phyloP scores from a whole-genome alignment of 2,888 invertebrate species.

The Bellardia pandia region DNA sequence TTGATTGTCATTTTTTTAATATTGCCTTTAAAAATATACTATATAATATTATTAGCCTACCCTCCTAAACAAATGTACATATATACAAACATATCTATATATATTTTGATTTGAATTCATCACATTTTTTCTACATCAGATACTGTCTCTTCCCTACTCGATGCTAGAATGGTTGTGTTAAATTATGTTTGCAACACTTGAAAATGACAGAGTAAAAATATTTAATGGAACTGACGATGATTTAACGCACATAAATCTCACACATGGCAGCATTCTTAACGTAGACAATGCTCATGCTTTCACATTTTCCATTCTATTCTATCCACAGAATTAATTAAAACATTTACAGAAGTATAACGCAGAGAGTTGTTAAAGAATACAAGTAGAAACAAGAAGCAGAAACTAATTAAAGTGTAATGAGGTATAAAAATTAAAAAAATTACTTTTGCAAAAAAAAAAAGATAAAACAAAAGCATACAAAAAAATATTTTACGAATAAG shows the following conservation, averaged over 20 bases:
- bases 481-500: background rate
- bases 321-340: background rate
- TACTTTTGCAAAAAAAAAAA: slow-evolving; percentile 2
- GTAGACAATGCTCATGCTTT: background rate
- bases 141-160: background rate
- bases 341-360: background rate
- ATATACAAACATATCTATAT: no score
- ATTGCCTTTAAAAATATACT: no score
- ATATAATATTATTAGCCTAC: background rate
- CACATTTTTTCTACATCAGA: background rate
- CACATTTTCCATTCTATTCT: slow-evolving; percentile 9
- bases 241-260: slow-evolving; percentile 37
- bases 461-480: background rate
- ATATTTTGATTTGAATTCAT: background rate
- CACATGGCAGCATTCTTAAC: slow-evolving; percentile 1
- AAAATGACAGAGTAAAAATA: slow-evolving; percentile 56
- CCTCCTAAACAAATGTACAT: background rate
- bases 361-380: background rate
- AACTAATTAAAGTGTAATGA: slow-evolving; percentile 57
- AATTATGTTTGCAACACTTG: slow-evolving; percentile 52
- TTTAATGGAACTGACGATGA: slow-evolving; percentile 41
- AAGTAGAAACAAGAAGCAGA: background rate
- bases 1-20: no score
- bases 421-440: slow-evolving; percentile 53
- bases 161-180: background rate